Base-by-base conservation (phyloP, 1,140 invertebrate genomes). In the Hylyphantes graminicola region DNA sequence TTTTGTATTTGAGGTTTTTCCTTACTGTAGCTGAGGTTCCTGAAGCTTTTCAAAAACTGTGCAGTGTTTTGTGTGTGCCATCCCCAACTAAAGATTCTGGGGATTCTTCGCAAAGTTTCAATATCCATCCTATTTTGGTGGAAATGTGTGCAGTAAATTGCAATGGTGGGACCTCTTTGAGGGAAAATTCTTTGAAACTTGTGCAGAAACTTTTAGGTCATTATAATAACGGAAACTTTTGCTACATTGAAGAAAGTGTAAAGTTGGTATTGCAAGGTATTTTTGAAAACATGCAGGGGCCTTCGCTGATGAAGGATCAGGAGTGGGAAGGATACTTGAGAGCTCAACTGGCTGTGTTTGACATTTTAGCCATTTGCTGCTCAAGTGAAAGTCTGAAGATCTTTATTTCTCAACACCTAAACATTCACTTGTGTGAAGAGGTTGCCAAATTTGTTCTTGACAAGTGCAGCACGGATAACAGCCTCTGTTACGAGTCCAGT, bases 1-100 rank as follows among this genome's bases (percentile, higher is more conserved):
- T 65, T 55, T 48, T 83, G 51, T 75, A 65, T 67, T 67, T 83
- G 35, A 74, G 75, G 50, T 65, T 83, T 75, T 15, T 83, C n/a
- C 11, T 53, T 67, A n/a, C 61, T 54, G 13, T 83, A 10, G 13
- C 54, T 7, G 19, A 50, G 15, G 19, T 48, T 53, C n/a, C 70
- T 48, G 80, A 75, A 8, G 17, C 48, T 48, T 55, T 48, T 8
- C 13, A 75, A 48, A 74, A 83, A 57, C 1, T 83, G 4, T 65
- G 17, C 50, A 57, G 19, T 17, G 55, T 55, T 17, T 48, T 83
- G 12, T 83, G 80, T 67, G 6, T 83, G 19, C 51, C 80, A 21
- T 35, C 8, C 48, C 48, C 65, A 73, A 15, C 17, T 9, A 6
- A 2, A 67, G 48, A 83, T 9, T 7, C 4, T 19, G 6, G 1